Evolutionary conservation across 2,888 invertebrate genomes (phyloP).

Genomic region (Drosophila neoperkinsi): DNA sequence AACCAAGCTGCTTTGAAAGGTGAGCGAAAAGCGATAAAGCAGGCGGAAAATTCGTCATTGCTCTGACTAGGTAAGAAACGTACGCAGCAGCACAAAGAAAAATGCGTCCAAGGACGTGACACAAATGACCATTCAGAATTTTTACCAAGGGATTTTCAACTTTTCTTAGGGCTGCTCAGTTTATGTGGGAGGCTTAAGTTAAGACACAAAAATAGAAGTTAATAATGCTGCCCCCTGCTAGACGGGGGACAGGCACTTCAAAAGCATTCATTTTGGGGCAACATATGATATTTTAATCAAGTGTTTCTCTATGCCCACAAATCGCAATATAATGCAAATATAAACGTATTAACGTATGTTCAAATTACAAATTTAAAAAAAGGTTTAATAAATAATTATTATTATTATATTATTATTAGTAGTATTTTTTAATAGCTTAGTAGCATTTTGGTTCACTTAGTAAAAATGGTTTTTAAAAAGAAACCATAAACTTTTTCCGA

Average conservation of each 20-base stretch:
- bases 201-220: constrained; percentile 2
- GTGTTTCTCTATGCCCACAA: constrained; percentile 26
- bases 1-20: constrained; percentile 21
- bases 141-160: constrained; percentile 6
- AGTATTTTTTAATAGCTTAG: neutral
- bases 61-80: neutral
- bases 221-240: neutral
- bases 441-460: neutral
- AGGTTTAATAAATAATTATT: neutral
- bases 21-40: constrained; percentile 20
- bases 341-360: neutral
- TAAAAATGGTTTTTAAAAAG: neutral
- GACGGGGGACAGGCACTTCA: constrained; percentile 48
- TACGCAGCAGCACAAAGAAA: constrained; percentile 1
- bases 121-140: constrained; percentile 32
- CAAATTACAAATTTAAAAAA: neutral
- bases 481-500: neutral
- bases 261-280: constrained; percentile 41
- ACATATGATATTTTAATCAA: constrained; percentile 57
- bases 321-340: constrained; percentile 26
- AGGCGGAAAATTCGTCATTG: constrained; percentile 13
- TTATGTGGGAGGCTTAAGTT: constrained; percentile 2
- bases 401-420: neutral
- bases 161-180: constrained; percentile 2
- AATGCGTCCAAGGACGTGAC: constrained; percentile 13